Base-by-base conservation (phyloP, 2,113 vertebrate species). In the Psilopsiagon aurifrons region DNA sequence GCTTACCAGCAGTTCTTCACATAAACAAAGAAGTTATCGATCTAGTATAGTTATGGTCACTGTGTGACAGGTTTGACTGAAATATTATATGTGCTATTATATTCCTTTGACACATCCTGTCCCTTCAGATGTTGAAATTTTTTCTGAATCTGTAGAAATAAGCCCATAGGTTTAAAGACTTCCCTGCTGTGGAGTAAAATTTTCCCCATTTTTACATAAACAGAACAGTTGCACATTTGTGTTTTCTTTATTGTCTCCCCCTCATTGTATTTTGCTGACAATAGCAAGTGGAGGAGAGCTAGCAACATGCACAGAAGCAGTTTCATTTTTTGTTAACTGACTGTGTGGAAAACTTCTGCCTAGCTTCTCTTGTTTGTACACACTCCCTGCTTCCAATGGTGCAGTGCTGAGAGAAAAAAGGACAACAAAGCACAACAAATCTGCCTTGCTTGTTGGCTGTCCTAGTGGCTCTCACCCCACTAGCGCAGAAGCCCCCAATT, bases 321-420 rank as follows among this genome's bases (percentile, higher is more conserved):
- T 10, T 25, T 96, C 54, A 77, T 94, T 92, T 88, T 92, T 94
- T 92, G 54, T 83, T 55, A 96, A 43, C 24, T 28, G 71, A 88
- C 64, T 95, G 57, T 80, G 41, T 64, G 77, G 73, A 88, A 93
- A 93, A 81, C 62, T 71, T 88, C 83, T 95, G 64, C 60, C 75
- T 80, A 88, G 39, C 27, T 86, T 92, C 63, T 39, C 78, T 94
- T 95, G 96, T 94, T 97, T 95, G 86, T 41, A 97, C 71, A 95
- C 86, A 86, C n/a, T 51, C 71, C 31, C 17, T 47, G 39, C 80
- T 91, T 77, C 71, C 60, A 94, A 17, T 67, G 62, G 70, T 46
- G 78, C 68, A 83, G 44, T 18, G 22, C 43, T 20, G 22, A 62
- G 73, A 77, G 62, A 66, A 39, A 54, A 82, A 89, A 64, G 79